Base-by-base conservation (phyloP, 64 coral and sea anemone species). In the Stylophora pistillata region DNA sequence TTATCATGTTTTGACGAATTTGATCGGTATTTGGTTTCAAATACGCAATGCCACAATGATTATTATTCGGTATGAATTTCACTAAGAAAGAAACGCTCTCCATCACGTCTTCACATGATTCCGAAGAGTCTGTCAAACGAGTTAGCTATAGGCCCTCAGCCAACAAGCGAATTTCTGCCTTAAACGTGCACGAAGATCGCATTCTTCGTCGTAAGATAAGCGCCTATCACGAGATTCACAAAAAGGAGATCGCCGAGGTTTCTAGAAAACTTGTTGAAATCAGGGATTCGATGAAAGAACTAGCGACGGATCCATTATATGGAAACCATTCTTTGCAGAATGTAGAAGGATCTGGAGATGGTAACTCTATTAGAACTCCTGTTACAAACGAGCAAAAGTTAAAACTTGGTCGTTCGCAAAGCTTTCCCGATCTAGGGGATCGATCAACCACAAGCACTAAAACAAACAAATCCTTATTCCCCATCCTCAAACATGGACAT, bases 201-300 rank as follows among this genome's bases (percentile, higher is more conserved):
- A 65, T 69, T 33, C 37, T 84, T 37, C 61, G 61, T n/a, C 80
- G 62, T 9, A 84, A 23, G 69, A 84, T 84, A 69, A 33, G 53
- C 60, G n/a, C 80, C 4, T 84, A 69, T 69, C 58, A 68, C 52
- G 69, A 84, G 23, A 70, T 84, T 25, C 80, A 84, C 21, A 25
- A 84, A 18, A 84, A 84, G 62, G 80, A 84, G 61, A 84, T 84
- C 18, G 62, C 80, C 34, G 60, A 32, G 18, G 80, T 84, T 26
- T 33, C 61, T 52, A 84, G 62, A 33, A 33, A 84, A 33, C 61
- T 84, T 13, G 62, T 69, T 53, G 80, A 84, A 31, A 84, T 84
- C 62, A 62, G 80, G 7, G 80, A 84, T 27, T 84, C 80, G 1
- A 84, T 84, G 80, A 84, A 53, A 53, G 80, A 60, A 13, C 30